Base-by-base conservation (phyloP, 1,140 invertebrate species). In the Papilio aristodemus region DNA sequence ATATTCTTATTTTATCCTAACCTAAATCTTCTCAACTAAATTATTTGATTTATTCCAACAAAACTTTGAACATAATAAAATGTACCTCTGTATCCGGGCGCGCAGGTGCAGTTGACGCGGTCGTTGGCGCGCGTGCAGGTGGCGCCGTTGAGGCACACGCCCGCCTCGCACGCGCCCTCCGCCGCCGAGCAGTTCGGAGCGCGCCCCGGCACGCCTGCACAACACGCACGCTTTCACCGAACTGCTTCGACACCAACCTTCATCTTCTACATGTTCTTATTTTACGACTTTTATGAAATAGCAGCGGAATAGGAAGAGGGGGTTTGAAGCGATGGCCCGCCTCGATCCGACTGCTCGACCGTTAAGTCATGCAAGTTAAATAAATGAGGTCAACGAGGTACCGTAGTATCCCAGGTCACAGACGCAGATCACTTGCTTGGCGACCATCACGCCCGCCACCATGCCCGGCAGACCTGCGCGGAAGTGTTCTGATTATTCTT, bases 381-480 rank as follows among this genome's bases (percentile, higher is more conserved):
- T n/a, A n/a, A n/a, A n/a, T n/a, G n/a, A n/a, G n/a, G n/a, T n/a
- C n/a, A n/a, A n/a, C n/a, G n/a, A n/a, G n/a, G n/a, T 92, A 74
- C 96, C 96, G 57, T 93, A 93, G 90, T 94, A 97, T 50, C 95
- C 96, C 4, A 93, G 85, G 50, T 94, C 93, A 76, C 96, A 96
- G 10, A 94, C 91, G 81, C 96, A 97, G 50, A 80, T 71, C 1
- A 86, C 84, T 71, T 86, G 83, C 37, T 85, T 86, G 1, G 83
- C 67, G 36, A 84, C 71, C 63, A 81, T 75, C 13, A 84, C 81
- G 0, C 87, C 87, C 0, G 84, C 71, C 10, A 86, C 75, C 79
- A 82, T 74, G 5, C 70, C 72, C 0, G 84, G 79, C 43, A 80
- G 67, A 58, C 82, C 85, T 88, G 78, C 4, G 32, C 36, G 2